Base-by-base conservation (phyloP, 1,140 invertebrate species). In the Platyura marginata region DNA sequence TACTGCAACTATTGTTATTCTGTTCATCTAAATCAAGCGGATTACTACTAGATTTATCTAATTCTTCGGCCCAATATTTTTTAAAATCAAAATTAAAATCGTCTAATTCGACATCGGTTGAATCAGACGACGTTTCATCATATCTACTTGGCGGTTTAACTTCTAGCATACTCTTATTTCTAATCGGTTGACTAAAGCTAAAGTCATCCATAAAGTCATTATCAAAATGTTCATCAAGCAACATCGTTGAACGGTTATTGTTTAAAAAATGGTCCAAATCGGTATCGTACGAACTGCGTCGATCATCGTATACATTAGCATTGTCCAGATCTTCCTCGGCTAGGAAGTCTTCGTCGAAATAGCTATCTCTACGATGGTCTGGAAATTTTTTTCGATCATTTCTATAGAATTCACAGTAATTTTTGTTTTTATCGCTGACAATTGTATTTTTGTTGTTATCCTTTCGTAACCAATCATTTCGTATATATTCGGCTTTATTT, bases 31-130 rank as follows among this genome's bases (percentile, higher is more conserved):
- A 8, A 29, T 29, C 25, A 8, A 29, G 25, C n/a, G n/a, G n/a
- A n/a, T n/a, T n/a, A n/a, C n/a, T n/a, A 29, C 6, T 8, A 6
- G 25, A 8, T 29, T 29, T 29, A 29, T 29, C 25, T 13, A 29
- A 29, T 29, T 29, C 25, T 29, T 29, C 25, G n/a, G 19, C 20
- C 25, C 25, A 29, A 29, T 29, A 29, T 29, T 29, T 61, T 34
- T 57, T 58, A 41, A 61, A 49, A 35, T 61, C 59, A 20, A 61
- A 56, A 46, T 61, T 61, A 18, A 61, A 61, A 34, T 61, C 59
- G 44, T 61, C 55, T 22, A 61, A 43, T 23, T 61, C 59, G 20
- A 59, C 55, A 48, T 59, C 58, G 0, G 59, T 61, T 16, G 58
- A 57, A 19, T 61, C 58, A 8, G 56, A 59, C 44, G 55, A 57